Evolutionary conservation across 2,113 vertebrate genomes (phyloP), one percentile per base, ranked within the genome.

Genomic region (Natator depressus): DNA sequence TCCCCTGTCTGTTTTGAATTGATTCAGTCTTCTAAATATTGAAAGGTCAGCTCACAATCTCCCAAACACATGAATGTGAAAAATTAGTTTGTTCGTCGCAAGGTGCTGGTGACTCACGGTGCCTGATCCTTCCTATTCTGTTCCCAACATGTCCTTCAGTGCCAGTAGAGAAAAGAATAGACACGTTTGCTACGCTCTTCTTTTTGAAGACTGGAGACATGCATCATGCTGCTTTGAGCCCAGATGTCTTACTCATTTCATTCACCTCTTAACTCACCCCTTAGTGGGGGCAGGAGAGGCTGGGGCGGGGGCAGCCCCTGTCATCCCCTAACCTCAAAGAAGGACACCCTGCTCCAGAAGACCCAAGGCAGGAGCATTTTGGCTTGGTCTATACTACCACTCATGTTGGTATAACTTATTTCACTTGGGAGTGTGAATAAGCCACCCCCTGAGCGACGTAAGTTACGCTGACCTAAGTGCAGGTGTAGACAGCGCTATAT

Each of bases 171-270:
- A 47, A 76, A 46, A 27, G 24, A 47, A 76, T 14, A 46, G 75
- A 47, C 12, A 27, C 1, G 6, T 24, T 46, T 6, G 72, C 35
- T 69, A 38, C 1, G 8, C 35, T 69, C 17, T 53, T 85, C 29
- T 59, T 85, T 53, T 91, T 31, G 54, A 84, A 75, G 49, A 82
- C 8, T 29, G 62, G 24, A 78, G 75, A 42, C 19, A 6, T 50
- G 92, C 69, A 17, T 1, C 0, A 0, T 86, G 75, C 46, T 8
- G 5, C 79, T n/a, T 38, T 84, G 72, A 14, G n/a, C 46, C 42
- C 82, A 46, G 72, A 0, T 72, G 25, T 78, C 85, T 84, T 42
- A 22, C 84, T 85, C 5, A 47, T 59, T 47, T 2, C 11, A 69
- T 50, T 76, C n/a, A 29, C 42, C 4, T 20, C 0, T 0, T 16